phyloP scores from a whole-genome alignment of 2,797 vertebrate species.

The Leptatherina wallacei region DNA sequence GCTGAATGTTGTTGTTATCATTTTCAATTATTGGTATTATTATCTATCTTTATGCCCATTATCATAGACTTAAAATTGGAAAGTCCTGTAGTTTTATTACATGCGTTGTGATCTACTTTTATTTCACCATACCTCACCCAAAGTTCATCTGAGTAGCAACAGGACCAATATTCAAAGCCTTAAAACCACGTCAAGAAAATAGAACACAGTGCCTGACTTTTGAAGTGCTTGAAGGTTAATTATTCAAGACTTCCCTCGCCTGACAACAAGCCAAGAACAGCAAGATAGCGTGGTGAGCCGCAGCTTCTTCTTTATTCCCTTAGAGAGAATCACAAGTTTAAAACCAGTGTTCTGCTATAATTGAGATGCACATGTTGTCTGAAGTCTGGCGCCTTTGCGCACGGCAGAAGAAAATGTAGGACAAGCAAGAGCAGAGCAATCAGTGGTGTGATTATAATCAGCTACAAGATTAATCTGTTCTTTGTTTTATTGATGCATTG shows the following conservation, averaged over 20 bases:
- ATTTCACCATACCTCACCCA: not conserved
- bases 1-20: not conserved
- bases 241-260: conserved; percentile 73
- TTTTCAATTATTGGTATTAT: not conserved
- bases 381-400: conserved; percentile 57
- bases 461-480: conserved; percentile 40
- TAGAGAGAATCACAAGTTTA: conserved; percentile 81
- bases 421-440: conserved; percentile 48
- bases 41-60: not conserved
- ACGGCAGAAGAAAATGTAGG: conserved; percentile 49
- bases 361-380: conserved; percentile 75
- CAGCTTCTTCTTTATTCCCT: conserved; percentile 75
- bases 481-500: conserved; percentile 48
- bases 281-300: conserved; percentile 48
- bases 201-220: conserved; percentile 56
- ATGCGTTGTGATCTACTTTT: not conserved
- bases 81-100: not conserved
- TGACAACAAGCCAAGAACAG: conserved; percentile 65
- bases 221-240: conserved; percentile 73
- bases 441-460: conserved; percentile 58
- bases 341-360: conserved; percentile 66
- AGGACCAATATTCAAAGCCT: conserved; percentile 26
- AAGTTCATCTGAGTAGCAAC: conserved; percentile 12
- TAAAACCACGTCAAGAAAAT: conserved; percentile 41
- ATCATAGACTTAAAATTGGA: not conserved